phyloP scores from a whole-genome alignment of 1,140 invertebrate species.

The Ips typographus region DNA sequence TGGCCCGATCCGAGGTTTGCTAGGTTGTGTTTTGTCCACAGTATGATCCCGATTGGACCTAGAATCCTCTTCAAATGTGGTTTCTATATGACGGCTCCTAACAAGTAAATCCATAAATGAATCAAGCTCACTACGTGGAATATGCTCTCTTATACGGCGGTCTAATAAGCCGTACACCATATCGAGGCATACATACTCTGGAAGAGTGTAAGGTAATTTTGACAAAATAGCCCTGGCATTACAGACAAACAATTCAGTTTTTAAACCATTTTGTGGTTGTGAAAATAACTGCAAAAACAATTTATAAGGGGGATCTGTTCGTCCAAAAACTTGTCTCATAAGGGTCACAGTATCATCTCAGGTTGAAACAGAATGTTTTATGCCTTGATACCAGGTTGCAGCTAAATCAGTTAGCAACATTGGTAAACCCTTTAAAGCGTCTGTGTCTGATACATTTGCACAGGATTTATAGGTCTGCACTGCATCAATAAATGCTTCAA shows the following conservation, averaged over 20 bases:
- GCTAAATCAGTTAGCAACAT: slow-evolving; percentile 18
- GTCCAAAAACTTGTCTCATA: slow-evolving; percentile 22
- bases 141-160: slow-evolving; percentile 4
- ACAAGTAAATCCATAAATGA: slow-evolving; percentile 10
- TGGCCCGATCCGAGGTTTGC: not conserved
- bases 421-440: slow-evolving; percentile 12
- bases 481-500: slow-evolving; percentile 23
- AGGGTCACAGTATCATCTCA: slow-evolving; percentile 13
- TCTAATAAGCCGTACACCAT: slow-evolving; percentile 21
- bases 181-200: slow-evolving; percentile 11
- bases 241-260: slow-evolving; percentile 31
- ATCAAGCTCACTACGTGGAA: slow-evolving; percentile 11
- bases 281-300: slow-evolving; percentile 19
- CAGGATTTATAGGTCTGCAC: slow-evolving; percentile 19
- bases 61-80: not conserved
- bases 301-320: slow-evolving; percentile 14
- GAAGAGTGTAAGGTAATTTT: not conserved
- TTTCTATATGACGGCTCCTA: slow-evolving; percentile 3
- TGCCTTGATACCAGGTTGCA: slow-evolving; percentile 25
- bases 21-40: not conserved
- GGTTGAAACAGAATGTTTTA: slow-evolving; percentile 13
- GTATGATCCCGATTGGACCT: not conserved
- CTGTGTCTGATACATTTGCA: slow-evolving; percentile 11
- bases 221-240: slow-evolving; percentile 20
- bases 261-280: slow-evolving; percentile 8